A percentile compares a stretch with the other conserved stretches of the same genome.
These are phyloP conservation scores for Antigone vipio DNA, from an alignment of 2,113 vertebrate species.

Conservation along the genomic window DNA sequence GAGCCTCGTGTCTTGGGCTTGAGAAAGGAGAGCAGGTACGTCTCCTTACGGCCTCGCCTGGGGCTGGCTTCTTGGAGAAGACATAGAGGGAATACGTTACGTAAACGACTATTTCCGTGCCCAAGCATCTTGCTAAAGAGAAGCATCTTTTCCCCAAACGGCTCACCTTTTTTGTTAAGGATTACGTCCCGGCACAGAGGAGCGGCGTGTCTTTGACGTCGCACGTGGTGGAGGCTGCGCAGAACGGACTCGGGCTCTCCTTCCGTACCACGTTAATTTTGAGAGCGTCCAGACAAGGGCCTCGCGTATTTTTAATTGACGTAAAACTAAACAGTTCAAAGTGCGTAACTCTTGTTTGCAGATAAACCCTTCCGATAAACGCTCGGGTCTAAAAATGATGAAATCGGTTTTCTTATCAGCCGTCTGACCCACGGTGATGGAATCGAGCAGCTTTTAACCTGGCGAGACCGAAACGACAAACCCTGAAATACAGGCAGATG, in stretches of 20 bases:
- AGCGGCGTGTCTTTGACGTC: background rate
- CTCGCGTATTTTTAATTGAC: background rate
- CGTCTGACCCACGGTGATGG: background rate
- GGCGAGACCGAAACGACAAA: background rate
- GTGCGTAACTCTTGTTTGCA: background rate
- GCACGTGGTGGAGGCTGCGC: accelerated
- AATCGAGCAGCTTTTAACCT: background rate
- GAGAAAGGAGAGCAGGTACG: background rate
- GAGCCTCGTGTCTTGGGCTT: background rate
- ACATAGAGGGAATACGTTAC: background rate
- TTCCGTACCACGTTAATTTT: background rate
- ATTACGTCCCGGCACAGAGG: background rate
- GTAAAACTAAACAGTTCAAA: background rate
- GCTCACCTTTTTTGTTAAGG: background rate
- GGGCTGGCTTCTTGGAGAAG: background rate
- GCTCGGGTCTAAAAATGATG: background rate
- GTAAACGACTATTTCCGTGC: background rate
- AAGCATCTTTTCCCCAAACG: background rate
- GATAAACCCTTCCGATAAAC: background rate
- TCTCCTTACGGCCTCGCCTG: background rate
- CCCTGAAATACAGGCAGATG: background rate
- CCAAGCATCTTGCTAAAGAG: background rate
- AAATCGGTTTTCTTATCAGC: conserved; percentile 11
- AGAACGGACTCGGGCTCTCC: background rate
- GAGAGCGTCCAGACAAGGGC: background rate